phyloP scores from a whole-genome alignment of 2,113 vertebrate species.

The Hippocampus mohnikei region DNA sequence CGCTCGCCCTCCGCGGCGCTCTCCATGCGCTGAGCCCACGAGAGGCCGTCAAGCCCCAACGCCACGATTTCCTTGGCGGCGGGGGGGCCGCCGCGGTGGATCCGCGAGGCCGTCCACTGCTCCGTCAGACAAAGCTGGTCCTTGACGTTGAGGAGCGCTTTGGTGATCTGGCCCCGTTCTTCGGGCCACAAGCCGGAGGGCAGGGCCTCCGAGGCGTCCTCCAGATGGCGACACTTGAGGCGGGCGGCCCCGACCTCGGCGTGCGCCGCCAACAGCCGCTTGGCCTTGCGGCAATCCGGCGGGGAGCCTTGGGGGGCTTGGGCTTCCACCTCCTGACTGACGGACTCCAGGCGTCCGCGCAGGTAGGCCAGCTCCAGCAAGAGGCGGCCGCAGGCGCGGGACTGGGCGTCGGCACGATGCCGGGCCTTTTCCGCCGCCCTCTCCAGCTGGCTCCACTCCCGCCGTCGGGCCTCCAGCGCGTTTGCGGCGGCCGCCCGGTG shows the following conservation, averaged over 20 bases:
- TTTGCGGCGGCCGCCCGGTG: conserved; percentile 69
- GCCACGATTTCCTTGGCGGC: conserved; percentile 68
- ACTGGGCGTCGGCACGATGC: conserved; percentile 61
- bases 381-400: conserved; percentile 61
- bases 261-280: conserved; percentile 58
- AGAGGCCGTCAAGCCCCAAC: conserved; percentile 74
- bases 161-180: conserved; percentile 72
- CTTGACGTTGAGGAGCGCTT: conserved; percentile 68
- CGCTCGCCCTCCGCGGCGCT: conserved; percentile 58
- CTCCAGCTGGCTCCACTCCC: conserved; percentile 73
- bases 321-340: conserved; percentile 50
- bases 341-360: conserved; percentile 66
- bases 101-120: conserved; percentile 51
- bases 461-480: conserved; percentile 72
- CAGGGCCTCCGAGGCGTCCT: conserved; percentile 67
- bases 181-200: conserved; percentile 71
- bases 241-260: conserved; percentile 73
- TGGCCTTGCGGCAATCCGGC: conserved; percentile 53
- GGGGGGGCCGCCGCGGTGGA: conserved; percentile 52
- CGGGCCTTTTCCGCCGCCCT: conserved; percentile 67
- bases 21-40: conserved; percentile 76
- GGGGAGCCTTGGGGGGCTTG: conserved; percentile 18
- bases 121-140: conserved; percentile 61
- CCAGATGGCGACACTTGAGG: conserved; percentile 66
- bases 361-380: conserved; percentile 63